Percentiles rank a stretch among this genome's conserved stretches.
Evolutionary conservation across 1,140 invertebrate genomes (phyloP).

Genomic region (Megalopta genalis): DNA sequence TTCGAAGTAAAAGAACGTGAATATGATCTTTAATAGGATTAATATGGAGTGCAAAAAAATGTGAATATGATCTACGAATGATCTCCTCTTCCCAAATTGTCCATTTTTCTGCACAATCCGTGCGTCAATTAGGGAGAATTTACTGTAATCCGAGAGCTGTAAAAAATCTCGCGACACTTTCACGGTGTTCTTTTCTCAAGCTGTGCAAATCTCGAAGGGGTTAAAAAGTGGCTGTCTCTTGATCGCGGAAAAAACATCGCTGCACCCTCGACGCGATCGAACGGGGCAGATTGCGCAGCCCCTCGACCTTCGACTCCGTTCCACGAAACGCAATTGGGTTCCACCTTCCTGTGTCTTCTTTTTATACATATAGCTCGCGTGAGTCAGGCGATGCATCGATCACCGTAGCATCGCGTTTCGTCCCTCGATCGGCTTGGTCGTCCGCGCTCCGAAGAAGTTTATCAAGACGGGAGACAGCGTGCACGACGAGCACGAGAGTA

Average conservation of each 20-base stretch:
- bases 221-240: neutral
- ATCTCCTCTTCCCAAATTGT: no score
- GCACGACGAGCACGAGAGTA: constrained; percentile 19
- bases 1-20: no score
- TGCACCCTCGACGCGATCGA: neutral
- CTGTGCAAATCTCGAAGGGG: no score
- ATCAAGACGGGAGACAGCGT: neutral
- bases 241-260: neutral
- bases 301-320: neutral
- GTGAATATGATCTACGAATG: no score
- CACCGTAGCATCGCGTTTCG: no score
- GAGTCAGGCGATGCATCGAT: constrained; percentile 25
- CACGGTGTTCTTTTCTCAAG: no score
- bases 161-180: no score
- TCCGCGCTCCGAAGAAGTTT: neutral
- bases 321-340: neutral
- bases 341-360: neutral
- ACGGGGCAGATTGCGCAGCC: neutral
- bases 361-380: neutral
- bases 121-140: no score
- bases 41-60: no score
- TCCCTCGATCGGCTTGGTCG: neutral
- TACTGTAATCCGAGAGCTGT: no score
- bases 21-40: no score
- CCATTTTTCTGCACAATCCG: no score